Conservation (phyloP, 2,797 vertebrate genomes). For the Acrossocheilus fasciatus region DNA sequence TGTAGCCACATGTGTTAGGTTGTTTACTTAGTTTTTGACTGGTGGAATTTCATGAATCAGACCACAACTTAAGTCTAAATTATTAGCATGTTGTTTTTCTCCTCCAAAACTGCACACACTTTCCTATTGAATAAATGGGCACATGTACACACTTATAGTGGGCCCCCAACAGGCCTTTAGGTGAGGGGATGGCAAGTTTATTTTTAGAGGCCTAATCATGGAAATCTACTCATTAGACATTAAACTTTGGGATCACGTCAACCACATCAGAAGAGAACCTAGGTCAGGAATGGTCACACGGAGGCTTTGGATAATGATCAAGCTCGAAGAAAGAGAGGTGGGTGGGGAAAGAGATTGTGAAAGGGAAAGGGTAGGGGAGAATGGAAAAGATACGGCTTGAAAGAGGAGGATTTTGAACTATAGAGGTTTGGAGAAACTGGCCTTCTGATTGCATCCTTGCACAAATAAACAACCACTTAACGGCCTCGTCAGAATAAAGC, state of each 20-base stretch:
- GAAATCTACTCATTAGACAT: slow-evolving; percentile 73
- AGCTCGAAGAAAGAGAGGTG: slow-evolving; percentile 68
- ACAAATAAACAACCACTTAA: slow-evolving; percentile 78
- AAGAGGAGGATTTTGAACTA: slow-evolving; percentile 11
- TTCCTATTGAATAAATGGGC: slow-evolving; percentile 17
- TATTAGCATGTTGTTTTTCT: slow-evolving; percentile 72
- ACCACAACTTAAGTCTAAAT: slow-evolving; percentile 74
- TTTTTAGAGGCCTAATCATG: slow-evolving; percentile 71
- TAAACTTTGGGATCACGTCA: slow-evolving; percentile 70
- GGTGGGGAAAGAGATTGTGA: slow-evolving; percentile 53
- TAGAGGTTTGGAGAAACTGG: slow-evolving; percentile 64
- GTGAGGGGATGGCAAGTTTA: slow-evolving; percentile 69
- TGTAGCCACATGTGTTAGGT: slow-evolving; percentile 77
- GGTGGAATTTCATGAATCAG: slow-evolving; percentile 75
- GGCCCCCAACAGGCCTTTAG: slow-evolving; percentile 54
- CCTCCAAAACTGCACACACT: slow-evolving; percentile 51
- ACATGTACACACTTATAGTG: slow-evolving; percentile 15
- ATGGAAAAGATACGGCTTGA: slow-evolving; percentile 12
- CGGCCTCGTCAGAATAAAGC: slow-evolving; percentile 73
- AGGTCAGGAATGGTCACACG: slow-evolving; percentile 73
- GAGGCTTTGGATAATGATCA: slow-evolving; percentile 76
- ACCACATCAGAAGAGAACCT: slow-evolving; percentile 74
- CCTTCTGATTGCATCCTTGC: slow-evolving; percentile 75
- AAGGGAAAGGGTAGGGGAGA: slow-evolving; percentile 34
- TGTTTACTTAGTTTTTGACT: slow-evolving; percentile 79